Conservation (phyloP, 2,113 vertebrate genomes). For the Scolopax mira region DNA sequence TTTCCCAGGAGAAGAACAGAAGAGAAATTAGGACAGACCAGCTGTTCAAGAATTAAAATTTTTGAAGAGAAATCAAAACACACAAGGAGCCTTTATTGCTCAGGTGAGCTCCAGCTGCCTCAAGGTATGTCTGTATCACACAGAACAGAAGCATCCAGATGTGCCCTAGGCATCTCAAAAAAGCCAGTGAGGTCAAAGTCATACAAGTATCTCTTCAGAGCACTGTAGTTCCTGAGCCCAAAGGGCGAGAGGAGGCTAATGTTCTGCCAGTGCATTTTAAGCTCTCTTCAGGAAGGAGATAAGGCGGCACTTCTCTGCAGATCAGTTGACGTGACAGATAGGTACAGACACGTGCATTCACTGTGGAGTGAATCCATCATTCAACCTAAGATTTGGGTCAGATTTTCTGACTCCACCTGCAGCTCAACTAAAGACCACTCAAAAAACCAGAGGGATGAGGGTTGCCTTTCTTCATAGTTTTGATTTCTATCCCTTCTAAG, state of each 20-base stretch:
- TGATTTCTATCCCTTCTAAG: neutral
- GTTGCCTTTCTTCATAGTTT: neutral
- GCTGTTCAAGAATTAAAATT: conserved; percentile 15
- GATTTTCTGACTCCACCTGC: neutral
- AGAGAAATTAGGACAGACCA: conserved; percentile 29
- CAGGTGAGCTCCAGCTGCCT: conserved; percentile 21
- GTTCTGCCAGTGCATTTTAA: conserved; percentile 1
- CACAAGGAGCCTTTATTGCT: neutral
- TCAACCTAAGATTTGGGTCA: neutral
- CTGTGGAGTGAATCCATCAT: conserved; percentile 8
- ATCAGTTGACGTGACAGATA: neutral
- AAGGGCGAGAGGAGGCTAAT: neutral
- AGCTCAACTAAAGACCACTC: neutral
- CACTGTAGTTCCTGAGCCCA: neutral
- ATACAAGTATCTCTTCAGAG: neutral
- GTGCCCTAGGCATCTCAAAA: neutral
- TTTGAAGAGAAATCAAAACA: neutral
- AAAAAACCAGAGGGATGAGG: neutral
- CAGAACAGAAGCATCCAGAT: neutral
- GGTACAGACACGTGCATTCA: neutral
- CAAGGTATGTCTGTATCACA: neutral
- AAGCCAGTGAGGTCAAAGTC: neutral
- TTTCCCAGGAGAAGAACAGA: conserved; percentile 24
- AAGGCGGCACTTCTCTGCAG: neutral
- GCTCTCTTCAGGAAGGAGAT: neutral